Evolutionary conservation across 2,888 invertebrate genomes (phyloP).

Genomic region (Thereva nobilitata): DNA sequence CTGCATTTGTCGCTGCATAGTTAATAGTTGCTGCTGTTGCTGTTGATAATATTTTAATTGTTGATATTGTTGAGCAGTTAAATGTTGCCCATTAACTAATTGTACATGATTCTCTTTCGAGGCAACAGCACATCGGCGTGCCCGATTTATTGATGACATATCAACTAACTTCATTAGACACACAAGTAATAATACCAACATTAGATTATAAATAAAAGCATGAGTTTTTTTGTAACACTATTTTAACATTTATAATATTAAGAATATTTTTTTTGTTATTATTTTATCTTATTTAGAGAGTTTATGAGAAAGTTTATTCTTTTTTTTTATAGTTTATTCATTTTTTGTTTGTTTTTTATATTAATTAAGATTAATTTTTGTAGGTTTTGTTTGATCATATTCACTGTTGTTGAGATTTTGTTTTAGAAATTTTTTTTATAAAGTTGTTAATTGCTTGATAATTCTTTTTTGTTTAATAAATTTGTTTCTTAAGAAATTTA

Average conservation of each 20-base stretch:
- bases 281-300: neutral
- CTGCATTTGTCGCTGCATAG: conserved; percentile 54
- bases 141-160: conserved; percentile 54
- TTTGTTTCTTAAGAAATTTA: too few relatives aligned
- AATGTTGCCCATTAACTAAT: conserved; percentile 37
- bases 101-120: conserved; percentile 42
- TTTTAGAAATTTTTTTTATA: neutral
- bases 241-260: neutral
- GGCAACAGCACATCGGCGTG: conserved; percentile 41
- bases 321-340: neutral
- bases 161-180: conserved; percentile 58
- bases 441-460: neutral
- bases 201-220: conserved; percentile 50
- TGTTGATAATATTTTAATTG: conserved; percentile 52
- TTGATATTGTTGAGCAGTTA: conserved; percentile 67
- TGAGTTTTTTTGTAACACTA: conserved; percentile 15
- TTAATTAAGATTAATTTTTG: neutral
- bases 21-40: conserved; percentile 56
- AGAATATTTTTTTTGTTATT: neutral
- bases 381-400: neutral
- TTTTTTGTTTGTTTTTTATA: neutral
- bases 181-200: conserved; percentile 58
- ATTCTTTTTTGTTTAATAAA: neutral
- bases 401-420: neutral
- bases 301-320: neutral